phyloP scores from a whole-genome alignment of 2,113 vertebrate species.

The Protobothrops flavoviridis region DNA sequence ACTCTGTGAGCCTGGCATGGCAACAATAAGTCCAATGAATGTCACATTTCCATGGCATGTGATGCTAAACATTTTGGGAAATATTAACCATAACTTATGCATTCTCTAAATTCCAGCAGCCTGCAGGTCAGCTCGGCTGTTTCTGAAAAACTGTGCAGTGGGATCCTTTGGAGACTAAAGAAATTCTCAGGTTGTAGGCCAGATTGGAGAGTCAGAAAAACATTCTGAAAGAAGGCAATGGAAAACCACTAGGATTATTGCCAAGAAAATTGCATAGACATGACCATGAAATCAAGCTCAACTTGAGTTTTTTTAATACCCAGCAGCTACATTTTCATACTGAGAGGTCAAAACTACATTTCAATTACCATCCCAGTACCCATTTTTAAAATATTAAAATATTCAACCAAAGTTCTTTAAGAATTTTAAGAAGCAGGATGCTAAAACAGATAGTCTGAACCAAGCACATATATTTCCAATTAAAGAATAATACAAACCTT shows the following conservation, averaged over 20 bases:
- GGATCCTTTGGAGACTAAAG: background rate
- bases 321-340: slow-evolving; percentile 6
- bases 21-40: background rate
- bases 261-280: background rate
- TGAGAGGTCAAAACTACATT: slow-evolving; percentile 9
- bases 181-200: background rate
- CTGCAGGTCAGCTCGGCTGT: background rate
- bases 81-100: slow-evolving; percentile 9
- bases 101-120: background rate
- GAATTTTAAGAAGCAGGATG: slow-evolving; percentile 5
- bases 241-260: background rate
- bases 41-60: background rate
- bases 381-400: background rate
- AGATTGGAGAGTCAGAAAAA: background rate
- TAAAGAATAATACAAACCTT: background rate
- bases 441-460: background rate
- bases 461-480: background rate
- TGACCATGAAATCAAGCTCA: background rate
- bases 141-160: background rate
- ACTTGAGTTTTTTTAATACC: background rate
- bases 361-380: background rate
- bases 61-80: slow-evolving; percentile 4
- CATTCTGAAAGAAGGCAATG: background rate
- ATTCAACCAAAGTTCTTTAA: background rate
- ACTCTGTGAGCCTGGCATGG: background rate